Base-by-base conservation (phyloP, 64 coral and sea anemone genomes). In the Actinia equina region DNA sequence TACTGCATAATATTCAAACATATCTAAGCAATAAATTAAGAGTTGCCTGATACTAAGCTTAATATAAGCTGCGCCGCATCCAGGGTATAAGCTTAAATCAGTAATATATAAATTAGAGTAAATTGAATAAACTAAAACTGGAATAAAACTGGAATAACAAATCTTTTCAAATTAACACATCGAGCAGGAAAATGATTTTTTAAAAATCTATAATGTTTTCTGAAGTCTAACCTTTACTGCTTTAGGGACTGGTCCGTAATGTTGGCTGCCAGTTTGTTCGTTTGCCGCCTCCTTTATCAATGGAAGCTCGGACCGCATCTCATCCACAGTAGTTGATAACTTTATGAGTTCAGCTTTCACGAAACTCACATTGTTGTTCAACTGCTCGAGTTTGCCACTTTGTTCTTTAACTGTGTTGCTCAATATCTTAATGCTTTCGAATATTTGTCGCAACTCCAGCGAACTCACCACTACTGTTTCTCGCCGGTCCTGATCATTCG, bases 361-460 rank as follows among this genome's bases (percentile, higher is more conserved):
- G 62, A 65, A 65, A 65, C 62, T 65, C 62, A 65, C 19, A 65
- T 65, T 20, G 62, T 65, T 65, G 62, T 0, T 65, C 3, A 65
- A 65, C 22, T 65, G 62, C 62, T 65, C 62, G 62, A 65, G 62
- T 65, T 65, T 65, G 20, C 62, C 22, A 65, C 62, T 65, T 65
- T 65, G 62, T 65, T 65, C 62, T n/a, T 65, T 65, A 65, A 65
- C 62, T 65, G 62, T 65, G 62, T 65, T 65, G 62, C 5, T n/a
- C 62, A 65, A 23, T 3, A 65, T 5, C 62, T 65, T 65, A 65
- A 65, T 65, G 15, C 62, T 65, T 65, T 65, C 62, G 15, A 65
- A 65, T 65, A 65, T 65, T 65, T 65, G 62, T 65, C 62, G 62
- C 62, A 65, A 65, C 62, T 65, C 62, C 62, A n/a, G 62, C 62